Conservation (phyloP, 2,113 vertebrate genomes). For the Barbus barbus region DNA sequence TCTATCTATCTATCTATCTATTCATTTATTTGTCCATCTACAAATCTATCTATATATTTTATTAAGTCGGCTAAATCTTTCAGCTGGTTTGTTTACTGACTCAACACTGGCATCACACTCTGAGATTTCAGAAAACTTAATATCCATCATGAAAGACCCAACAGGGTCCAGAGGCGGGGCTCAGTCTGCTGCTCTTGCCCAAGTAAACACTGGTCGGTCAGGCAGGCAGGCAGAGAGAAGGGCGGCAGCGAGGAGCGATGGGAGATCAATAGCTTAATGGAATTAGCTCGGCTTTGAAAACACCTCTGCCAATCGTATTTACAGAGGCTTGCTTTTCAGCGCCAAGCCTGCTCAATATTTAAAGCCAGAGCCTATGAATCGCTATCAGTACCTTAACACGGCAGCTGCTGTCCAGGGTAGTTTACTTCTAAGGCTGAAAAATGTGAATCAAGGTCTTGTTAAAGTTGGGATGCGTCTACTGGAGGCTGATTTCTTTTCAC, state of each 20-base stretch:
- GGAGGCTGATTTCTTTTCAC: constrained; percentile 29
- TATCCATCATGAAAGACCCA: constrained; percentile 51
- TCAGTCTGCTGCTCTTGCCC: constrained; percentile 52
- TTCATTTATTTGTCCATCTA: background rate
- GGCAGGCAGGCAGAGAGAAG: constrained; percentile 50
- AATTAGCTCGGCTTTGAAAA: constrained; percentile 80
- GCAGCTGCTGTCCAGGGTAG: constrained; percentile 56
- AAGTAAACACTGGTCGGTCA: constrained; percentile 66
- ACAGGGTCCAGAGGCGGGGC: constrained; percentile 18
- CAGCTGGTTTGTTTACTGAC: constrained; percentile 61
- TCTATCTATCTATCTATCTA: background rate
- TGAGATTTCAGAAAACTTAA: constrained; percentile 61
- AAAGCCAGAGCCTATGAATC: constrained; percentile 63
- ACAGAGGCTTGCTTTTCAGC: constrained; percentile 67
- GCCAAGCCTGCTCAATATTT: constrained; percentile 67
- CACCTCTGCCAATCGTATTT: constrained; percentile 79
- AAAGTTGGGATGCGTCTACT: constrained; percentile 37
- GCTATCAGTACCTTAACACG: constrained; percentile 60
- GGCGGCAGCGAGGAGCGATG: constrained; percentile 53
- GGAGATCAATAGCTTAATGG: constrained; percentile 80
- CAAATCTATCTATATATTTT: background rate
- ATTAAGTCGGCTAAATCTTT: constrained; percentile 32
- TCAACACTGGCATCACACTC: constrained; percentile 48
- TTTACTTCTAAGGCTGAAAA: constrained; percentile 54
- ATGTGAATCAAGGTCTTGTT: constrained; percentile 53